phyloP scores from a whole-genome alignment of 2,113 vertebrate genomes.

The Labeo rohita region DNA sequence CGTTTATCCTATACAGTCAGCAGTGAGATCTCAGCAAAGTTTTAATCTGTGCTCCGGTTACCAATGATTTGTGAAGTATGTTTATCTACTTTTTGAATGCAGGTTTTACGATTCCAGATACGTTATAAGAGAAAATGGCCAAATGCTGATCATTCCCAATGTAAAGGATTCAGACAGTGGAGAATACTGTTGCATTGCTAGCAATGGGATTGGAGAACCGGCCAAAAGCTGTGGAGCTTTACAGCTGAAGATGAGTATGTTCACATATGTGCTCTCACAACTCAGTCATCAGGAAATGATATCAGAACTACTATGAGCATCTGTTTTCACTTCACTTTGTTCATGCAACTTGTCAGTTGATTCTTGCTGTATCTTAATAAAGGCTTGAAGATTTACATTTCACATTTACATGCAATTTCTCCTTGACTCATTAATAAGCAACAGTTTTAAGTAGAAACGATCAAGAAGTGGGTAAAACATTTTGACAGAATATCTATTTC shows the following conservation, averaged over 20 bases:
- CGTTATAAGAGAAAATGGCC: conserved; percentile 86
- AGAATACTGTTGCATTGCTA: conserved; percentile 91
- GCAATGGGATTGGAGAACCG: conserved; percentile 86
- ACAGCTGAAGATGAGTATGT: conserved; percentile 99
- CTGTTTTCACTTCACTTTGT: neutral
- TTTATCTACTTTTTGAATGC: conserved; percentile 36
- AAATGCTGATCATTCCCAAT: conserved; percentile 89
- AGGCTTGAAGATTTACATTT: neutral
- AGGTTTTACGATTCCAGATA: conserved; percentile 93
- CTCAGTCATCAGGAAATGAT: neutral
- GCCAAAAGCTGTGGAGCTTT: conserved; percentile 93
- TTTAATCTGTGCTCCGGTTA: neutral
- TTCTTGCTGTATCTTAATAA: neutral
- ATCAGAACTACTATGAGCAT: neutral
- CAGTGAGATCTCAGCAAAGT: too few species aligned
- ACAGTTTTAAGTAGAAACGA: neutral
- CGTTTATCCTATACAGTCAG: neutral
- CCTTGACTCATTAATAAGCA: neutral
- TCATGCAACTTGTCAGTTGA: neutral
- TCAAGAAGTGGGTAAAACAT: neutral
- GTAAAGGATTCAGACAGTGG: conserved; percentile 91
- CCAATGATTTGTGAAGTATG: neutral
- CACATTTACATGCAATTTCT: neutral
- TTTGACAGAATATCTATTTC: neutral
- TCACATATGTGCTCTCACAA: neutral